A percentile compares a stretch with the other conserved stretches of the same genome.
phyloP scores from a whole-genome alignment of 1,140 invertebrate species.

The Oscheius sp. region DNA sequence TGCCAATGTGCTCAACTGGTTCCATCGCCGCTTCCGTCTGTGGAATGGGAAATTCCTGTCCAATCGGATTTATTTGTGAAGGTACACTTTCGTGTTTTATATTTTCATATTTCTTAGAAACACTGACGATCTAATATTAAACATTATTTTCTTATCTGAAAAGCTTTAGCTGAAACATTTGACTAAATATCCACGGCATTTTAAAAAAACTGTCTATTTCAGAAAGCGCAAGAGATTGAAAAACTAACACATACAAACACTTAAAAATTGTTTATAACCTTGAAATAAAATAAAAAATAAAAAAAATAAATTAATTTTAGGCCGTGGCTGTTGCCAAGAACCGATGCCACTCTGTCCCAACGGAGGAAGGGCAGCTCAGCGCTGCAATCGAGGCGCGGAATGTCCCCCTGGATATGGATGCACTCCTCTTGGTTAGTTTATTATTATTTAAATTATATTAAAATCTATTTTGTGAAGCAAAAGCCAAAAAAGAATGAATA shows the following conservation, averaged over 20 bases:
- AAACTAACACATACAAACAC: no score
- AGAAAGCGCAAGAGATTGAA: no score
- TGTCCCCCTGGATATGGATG: conserved; percentile 55
- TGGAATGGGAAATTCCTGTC: conserved; percentile 50
- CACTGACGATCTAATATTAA: no score
- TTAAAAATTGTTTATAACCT: no score
- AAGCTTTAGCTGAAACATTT: no score
- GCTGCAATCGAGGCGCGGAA: conserved; percentile 47
- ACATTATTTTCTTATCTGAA: no score
- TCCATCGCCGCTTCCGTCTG: conserved; percentile 46
- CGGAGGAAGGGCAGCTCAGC: conserved; percentile 47
- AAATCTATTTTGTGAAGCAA: no score
- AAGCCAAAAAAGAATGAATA: no score
- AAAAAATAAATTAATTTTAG: conserved; percentile 21
- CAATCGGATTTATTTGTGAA: conserved; percentile 50
- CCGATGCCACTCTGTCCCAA: conserved; percentile 51
- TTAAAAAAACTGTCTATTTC: no score
- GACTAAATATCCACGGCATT: no score
- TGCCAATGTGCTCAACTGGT: conserved; percentile 48
- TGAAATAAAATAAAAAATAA: no score
- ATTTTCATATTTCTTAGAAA: not conserved
- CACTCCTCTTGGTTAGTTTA: conserved; percentile 35
- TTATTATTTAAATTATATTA: no score
- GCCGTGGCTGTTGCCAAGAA: conserved; percentile 51
- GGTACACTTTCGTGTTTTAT: conserved; percentile 16